Evolutionary conservation across 1,140 invertebrate genomes (phyloP).

Genomic region (Diabrotica virgifera): DNA sequence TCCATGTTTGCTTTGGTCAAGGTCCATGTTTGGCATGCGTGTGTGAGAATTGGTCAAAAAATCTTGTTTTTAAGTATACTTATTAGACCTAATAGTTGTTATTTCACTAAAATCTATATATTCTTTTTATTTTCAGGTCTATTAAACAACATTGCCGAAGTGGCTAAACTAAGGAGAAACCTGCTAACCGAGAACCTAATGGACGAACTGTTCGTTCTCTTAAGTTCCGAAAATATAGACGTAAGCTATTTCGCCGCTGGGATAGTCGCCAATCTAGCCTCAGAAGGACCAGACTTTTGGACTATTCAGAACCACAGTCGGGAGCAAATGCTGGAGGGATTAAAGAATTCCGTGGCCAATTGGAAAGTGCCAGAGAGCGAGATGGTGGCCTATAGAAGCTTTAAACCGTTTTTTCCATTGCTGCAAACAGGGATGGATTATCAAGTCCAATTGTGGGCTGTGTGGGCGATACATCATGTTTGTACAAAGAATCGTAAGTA

Average conservation of each 20-base stretch:
- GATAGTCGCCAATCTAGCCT: slow-evolving; percentile 74
- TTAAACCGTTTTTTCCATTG: slow-evolving; percentile 74
- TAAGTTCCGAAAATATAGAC: slow-evolving; percentile 70
- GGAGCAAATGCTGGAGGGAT: slow-evolving; percentile 56
- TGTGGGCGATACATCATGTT: slow-evolving; percentile 83
- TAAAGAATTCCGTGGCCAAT: slow-evolving; percentile 58
- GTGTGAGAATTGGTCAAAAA: no score
- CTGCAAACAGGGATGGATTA: slow-evolving; percentile 58
- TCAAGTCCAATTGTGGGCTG: slow-evolving; percentile 77
- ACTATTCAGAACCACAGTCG: slow-evolving; percentile 41
- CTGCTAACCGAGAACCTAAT: slow-evolving; percentile 67
- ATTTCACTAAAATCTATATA: not conserved
- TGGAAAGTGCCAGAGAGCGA: slow-evolving; percentile 74
- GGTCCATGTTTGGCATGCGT: no score
- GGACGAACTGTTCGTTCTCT: slow-evolving; percentile 55
- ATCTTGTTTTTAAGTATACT: no score
- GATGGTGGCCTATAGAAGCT: slow-evolving; percentile 83
- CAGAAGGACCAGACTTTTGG: slow-evolving; percentile 59
- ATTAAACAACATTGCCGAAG: slow-evolving; percentile 82
- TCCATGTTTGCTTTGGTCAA: no score
- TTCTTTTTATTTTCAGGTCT: slow-evolving; percentile 42
- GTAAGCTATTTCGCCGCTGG: slow-evolving; percentile 83
- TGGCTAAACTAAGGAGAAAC: slow-evolving; percentile 51
- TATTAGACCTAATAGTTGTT: no score
- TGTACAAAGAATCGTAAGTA: slow-evolving; percentile 73